Conservation (phyloP, 2,113 vertebrate genomes). For the Hemiscyllium ocellatum region DNA sequence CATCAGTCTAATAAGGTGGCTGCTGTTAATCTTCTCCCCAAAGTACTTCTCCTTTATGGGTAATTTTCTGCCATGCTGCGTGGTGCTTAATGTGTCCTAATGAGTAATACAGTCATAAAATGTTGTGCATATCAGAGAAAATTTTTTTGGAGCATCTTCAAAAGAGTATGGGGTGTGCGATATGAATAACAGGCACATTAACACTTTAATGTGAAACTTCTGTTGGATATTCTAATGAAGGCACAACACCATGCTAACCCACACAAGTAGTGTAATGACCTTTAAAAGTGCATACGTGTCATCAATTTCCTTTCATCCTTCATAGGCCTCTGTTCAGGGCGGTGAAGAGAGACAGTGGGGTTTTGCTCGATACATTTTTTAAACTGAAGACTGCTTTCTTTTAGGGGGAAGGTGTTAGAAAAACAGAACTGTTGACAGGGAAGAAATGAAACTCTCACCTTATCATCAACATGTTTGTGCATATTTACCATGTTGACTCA, state of each 20-base stretch:
- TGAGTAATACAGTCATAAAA: slow-evolving; percentile 3
- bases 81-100: not conserved
- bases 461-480: not conserved
- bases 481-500: not conserved
- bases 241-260: not conserved
- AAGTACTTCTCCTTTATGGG: slow-evolving; percentile 6
- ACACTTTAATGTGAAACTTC: not conserved
- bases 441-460: too few relatives aligned
- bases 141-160: not conserved
- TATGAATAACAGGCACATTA: not conserved
- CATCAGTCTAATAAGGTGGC: not conserved
- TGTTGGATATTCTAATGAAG: slow-evolving; percentile 18
- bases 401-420: not conserved
- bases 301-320: not conserved
- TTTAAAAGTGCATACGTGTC: slow-evolving; percentile 8
- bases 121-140: not conserved
- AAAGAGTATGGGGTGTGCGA: not conserved
- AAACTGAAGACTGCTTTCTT: not conserved
- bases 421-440: not conserved
- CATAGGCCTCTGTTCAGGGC: not conserved
- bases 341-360: not conserved
- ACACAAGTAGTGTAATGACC: not conserved
- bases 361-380: not conserved
- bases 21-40: slow-evolving; percentile 26
- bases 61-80: slow-evolving; percentile 8